Evolutionary conservation across 2,888 invertebrate genomes (phyloP), one percentile per base, ranked within the genome.

Genomic region (Hyposoter didymator): DNA sequence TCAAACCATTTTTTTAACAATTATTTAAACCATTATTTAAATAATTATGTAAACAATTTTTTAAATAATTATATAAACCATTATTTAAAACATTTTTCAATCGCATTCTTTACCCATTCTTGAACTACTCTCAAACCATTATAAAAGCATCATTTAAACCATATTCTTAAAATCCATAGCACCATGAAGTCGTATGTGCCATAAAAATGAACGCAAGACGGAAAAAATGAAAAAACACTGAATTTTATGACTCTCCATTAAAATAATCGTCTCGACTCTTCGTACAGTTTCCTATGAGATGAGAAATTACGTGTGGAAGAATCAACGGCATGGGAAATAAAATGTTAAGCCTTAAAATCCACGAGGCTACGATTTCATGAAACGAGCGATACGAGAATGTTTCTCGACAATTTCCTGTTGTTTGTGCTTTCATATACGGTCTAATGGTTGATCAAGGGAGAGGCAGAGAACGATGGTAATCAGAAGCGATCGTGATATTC

Each of bases 401-500:
- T 28, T 12, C 5, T 59, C 12, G 12, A 28, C 12, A 14, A 12
- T 28, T 12, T 4, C 5, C 22, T 19, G 59, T 59, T 59, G 12
- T 14, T 5, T 59, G 28, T 14, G 14, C 5, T 59, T 59, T 55
- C 6, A 55, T 12, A 14, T 8, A 28, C 28, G n/a, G 2, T 59
- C 14, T 14, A 14, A 28, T 14, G 10, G 5, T 28, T 59, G 55
- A 59, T 59, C 1, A 28, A 59, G 6, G 14, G 28, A 59, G n/a
- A 59, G 59, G 28, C 59, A 72, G 17, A 72, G 35, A 45, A 17
- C 0, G 22, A 14, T 12, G 32, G 32, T 32, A 47, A 72, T 49
- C 32, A 35, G 52, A 39, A 55, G 39, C 19, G 72, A 67, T 47
- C 4, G 59, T 4, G 22, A 67, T 76, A 76, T 76, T 55, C 45